Conservation (phyloP, 2,888 invertebrate genomes). For the Cantharis rufa region DNA sequence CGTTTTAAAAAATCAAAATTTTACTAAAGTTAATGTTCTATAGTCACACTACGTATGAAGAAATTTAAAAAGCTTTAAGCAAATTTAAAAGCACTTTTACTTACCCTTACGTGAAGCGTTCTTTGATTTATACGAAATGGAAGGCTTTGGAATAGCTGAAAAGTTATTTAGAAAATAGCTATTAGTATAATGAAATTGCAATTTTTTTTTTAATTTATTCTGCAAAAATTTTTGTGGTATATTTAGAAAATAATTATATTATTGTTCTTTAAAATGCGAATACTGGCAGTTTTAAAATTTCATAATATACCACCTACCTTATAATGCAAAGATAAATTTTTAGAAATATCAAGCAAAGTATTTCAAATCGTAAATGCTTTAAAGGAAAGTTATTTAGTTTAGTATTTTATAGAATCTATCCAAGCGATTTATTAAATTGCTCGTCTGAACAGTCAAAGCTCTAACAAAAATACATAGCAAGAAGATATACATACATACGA, state of each 20-base stretch:
- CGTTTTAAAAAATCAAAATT: background rate
- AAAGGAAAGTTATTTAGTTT: slow-evolving; percentile 25
- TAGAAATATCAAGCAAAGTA: slow-evolving; percentile 17
- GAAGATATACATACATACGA: slow-evolving; percentile 12
- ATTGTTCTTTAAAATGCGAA: background rate
- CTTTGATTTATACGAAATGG: slow-evolving; percentile 36
- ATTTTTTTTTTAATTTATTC: background rate
- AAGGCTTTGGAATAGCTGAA: slow-evolving; percentile 41
- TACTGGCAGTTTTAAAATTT: background rate
- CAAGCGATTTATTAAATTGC: slow-evolving; percentile 32
- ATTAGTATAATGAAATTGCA: background rate
- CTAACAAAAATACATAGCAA: slow-evolving; percentile 22
- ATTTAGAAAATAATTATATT: background rate
- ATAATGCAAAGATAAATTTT: slow-evolving; percentile 13
- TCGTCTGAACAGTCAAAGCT: slow-evolving; percentile 30
- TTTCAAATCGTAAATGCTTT: slow-evolving; percentile 23
- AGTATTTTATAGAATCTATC: slow-evolving; percentile 26
- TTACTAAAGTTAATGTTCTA: background rate
- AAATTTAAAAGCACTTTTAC: slow-evolving; percentile 5
- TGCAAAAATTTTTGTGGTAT: background rate
- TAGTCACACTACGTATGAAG: background rate
- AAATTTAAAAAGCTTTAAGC: background rate
- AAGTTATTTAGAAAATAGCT: slow-evolving; percentile 1
- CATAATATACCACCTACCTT: background rate
- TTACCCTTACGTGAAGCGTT: slow-evolving; percentile 41